Percentiles rank a stretch among this genome's conserved stretches.
These are phyloP conservation scores for Hippasteria phrygiana DNA, from an alignment of 53 echinoderm and acorn worm species.

Conservation along the genomic window DNA sequence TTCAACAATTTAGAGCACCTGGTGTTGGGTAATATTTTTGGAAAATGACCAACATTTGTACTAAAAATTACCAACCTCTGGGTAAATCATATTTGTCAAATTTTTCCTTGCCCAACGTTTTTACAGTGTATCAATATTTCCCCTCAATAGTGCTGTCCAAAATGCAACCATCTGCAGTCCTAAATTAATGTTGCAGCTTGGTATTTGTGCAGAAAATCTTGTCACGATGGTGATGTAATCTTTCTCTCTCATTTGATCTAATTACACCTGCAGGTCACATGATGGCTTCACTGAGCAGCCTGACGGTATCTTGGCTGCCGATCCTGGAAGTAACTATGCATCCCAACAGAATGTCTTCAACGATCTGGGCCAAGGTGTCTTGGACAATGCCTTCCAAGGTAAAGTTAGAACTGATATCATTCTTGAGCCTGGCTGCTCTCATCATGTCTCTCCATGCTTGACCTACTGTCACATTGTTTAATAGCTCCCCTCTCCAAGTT, in stretches of 20 bases:
- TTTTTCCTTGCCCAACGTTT: too few relatives aligned
- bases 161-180: too few relatives aligned
- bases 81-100: too few relatives aligned
- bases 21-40: too few relatives aligned
- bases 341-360: slow-evolving; percentile 94
- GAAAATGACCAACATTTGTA: too few relatives aligned
- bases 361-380: slow-evolving; percentile 94
- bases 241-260: neutral
- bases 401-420: neutral
- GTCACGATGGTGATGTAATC: too few relatives aligned
- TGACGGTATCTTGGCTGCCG: slow-evolving; percentile 62
- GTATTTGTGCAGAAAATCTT: too few relatives aligned
- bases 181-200: too few relatives aligned
- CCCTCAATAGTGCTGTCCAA: too few relatives aligned
- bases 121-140: too few relatives aligned
- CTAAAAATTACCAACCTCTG: too few relatives aligned
- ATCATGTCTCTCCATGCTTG: neutral
- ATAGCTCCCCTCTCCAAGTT: neutral
- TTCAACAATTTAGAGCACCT: too few relatives aligned
- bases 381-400: slow-evolving; percentile 99
- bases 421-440: neutral
- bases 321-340: slow-evolving; percentile 93
- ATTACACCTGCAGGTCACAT: slow-evolving; percentile 79
- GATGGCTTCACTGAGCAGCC: slow-evolving; percentile 85
- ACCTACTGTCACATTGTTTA: neutral